Base-by-base conservation (phyloP, 2,888 invertebrate species). In the Exephanes ischioxanthus region DNA sequence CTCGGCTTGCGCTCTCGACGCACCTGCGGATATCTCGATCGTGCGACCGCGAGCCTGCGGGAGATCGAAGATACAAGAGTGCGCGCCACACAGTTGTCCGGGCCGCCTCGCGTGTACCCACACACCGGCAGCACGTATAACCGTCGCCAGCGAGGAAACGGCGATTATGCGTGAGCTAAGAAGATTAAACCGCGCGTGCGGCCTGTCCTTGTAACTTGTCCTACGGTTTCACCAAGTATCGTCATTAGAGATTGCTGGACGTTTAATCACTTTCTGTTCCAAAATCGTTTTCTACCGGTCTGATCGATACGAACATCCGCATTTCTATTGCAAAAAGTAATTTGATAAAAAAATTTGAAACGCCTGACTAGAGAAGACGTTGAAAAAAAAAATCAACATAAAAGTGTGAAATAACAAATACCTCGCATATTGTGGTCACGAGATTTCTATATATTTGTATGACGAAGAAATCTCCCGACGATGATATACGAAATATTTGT, bases 81-180 rank as follows among this genome's bases (percentile, higher is more conserved):
- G 76, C 79, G 37, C 75, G 72, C 80, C 67, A 82, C 51, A 63
- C 61, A 63, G 61, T 63, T 63, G 33, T 30, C 26, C 16, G 61
- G 30, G 26, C 30, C 33, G 61, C 33, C n/a, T 41, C 19, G 16
- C 19, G n/a, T 41, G 26, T 41, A 75, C 26, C 19, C 3, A 45
- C 22, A 63, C 61, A 63, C 48, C 19, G n/a, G 45, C 16, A 16
- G 45, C 37, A 33, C 55, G 41, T 26, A 55, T n/a, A 68, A 53
- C 67, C 55, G 33, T 76, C 76, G 78, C 73, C 80, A 63, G 72
- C 58, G 76, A 63, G 51, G 82, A 87, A 80, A 87, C 72, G 82
- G 89, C 86, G 89, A 89, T 89, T 90, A 89, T 89, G 89, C 88
- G 90, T 76, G 51, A 76, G 51, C 75, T 76, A 66, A 76, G 75